Percentiles rank a stretch among this genome's conserved stretches.
phyloP scores from a whole-genome alignment of 2,888 invertebrate species.

The Calameuta idolon region DNA sequence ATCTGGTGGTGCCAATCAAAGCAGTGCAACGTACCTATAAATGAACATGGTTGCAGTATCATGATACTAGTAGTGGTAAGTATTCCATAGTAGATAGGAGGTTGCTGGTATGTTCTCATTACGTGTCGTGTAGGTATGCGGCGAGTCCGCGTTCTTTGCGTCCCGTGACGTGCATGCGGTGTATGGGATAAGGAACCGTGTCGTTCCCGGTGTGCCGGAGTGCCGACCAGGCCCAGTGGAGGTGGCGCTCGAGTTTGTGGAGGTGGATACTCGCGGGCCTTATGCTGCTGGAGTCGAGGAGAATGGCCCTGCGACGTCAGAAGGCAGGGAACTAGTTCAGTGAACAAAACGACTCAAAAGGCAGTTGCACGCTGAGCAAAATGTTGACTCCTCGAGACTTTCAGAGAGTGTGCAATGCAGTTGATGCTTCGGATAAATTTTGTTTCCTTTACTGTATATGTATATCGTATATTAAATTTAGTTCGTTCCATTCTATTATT shows the following conservation, averaged over 20 bases:
- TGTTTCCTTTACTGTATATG: neutral
- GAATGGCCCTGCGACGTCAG: constrained; percentile 44
- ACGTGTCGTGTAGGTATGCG: constrained; percentile 66
- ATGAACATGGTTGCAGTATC: neutral
- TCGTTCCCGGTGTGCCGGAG: constrained; percentile 19
- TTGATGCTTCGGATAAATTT: neutral
- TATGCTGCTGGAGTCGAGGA: constrained; percentile 32
- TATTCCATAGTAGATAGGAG: constrained; percentile 60
- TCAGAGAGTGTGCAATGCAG: neutral
- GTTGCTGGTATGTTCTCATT: constrained; percentile 66
- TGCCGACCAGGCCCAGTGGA: constrained; percentile 13
- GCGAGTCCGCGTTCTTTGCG: constrained; percentile 16
- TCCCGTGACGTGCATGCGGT: constrained; percentile 27
- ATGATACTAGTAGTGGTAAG: constrained; percentile 40
- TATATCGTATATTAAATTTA: neutral
- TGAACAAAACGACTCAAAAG: constrained; percentile 61
- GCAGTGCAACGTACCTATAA: neutral
- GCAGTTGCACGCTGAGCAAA: constrained; percentile 52
- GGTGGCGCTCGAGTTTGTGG: constrained; percentile 22
- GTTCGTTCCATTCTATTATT: neutral
- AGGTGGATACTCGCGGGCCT: constrained; percentile 29
- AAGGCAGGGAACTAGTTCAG: constrained; percentile 65
- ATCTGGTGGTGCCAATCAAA: neutral
- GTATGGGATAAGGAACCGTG: constrained; percentile 24
- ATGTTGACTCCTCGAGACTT: neutral